Conservation (phyloP, 2,113 vertebrate genomes). For the Platysteira castanea region DNA sequence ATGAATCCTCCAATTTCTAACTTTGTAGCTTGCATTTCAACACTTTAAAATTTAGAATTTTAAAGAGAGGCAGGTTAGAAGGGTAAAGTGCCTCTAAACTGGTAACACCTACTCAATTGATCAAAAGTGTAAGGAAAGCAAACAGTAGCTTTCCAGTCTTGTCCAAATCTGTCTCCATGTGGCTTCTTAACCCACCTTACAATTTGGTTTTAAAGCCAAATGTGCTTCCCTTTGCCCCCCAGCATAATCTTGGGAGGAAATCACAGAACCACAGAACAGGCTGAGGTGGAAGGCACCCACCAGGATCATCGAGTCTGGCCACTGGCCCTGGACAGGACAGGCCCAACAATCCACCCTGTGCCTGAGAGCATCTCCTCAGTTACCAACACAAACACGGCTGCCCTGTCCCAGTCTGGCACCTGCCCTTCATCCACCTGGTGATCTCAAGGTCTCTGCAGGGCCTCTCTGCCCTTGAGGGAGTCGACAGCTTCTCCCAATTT, state of each 20-base stretch:
- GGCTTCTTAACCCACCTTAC: background rate
- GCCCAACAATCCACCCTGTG: background rate
- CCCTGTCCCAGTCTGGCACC: no score
- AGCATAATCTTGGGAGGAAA: background rate
- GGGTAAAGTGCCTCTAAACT: background rate
- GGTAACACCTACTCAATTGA: accelerated
- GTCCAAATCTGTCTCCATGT: background rate
- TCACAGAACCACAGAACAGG: accelerated
- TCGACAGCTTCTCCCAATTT: background rate
- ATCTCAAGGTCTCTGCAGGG: background rate
- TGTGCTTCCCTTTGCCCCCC: no score
- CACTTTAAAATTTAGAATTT: background rate
- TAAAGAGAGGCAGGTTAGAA: background rate
- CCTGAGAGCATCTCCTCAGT: background rate
- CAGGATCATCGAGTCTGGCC: background rate
- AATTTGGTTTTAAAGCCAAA: background rate
- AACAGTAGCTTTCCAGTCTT: background rate
- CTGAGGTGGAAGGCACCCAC: no score
- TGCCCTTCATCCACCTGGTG: background rate
- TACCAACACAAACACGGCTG: background rate
- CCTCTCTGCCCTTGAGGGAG: background rate
- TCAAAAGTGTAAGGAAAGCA: background rate
- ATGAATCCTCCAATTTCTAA: background rate
- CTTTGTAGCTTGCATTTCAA: background rate
- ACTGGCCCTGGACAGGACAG: background rate